Base-by-base conservation (phyloP, 2,113 vertebrate species). In the Phrynosoma platyrhinos region DNA sequence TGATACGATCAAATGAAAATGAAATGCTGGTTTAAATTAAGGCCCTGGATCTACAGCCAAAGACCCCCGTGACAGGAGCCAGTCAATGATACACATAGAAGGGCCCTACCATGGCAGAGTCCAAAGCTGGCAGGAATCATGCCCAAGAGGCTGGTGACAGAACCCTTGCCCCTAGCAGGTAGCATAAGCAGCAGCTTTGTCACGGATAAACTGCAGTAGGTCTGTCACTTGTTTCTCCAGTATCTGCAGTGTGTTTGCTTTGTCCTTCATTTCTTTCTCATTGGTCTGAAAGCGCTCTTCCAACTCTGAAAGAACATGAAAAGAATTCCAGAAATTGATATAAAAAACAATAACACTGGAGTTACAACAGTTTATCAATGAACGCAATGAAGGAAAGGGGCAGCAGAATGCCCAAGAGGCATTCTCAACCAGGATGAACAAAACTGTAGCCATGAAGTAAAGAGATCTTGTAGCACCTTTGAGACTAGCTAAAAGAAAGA, bases 251-350 rank as follows among this genome's bases (percentile, higher is more conserved):
- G 89, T 93, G 1, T 58, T 79, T 2, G 85, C 97, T 95, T 98
- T 98, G 5, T 85, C 85, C 5, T 94, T 91, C 97, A 98, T 96
- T 10, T 18, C 86, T 89, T 87, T 90, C 90, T 98, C 96, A 0
- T 98, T 98, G 62, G 30, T 95, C 83, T 83, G 95, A 47, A 98
- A 96, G 89, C 90, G 96, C 78, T 91, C 93, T 92, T 98, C 97
- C 91, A 98, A 92, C 42, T 95, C 98, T 98, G 94, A 0, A 78
- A n/a, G 79, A 64, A 74, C 91, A 52, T 53, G 23, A 52, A 40
- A 58, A 64, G 30, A 9, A 64, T 36, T 86, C 81, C 16, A 47
- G 20, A 74, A 74, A 25, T 25, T 16, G 20, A 27, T 42, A 13
- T 4, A 79, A 36, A 32, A 47, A 47, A 47, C 36, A 25, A 18